These are phyloP conservation scores for Squalus acanthias DNA, from an alignment of 2,797 vertebrate species.

Conservation along the genomic window DNA sequence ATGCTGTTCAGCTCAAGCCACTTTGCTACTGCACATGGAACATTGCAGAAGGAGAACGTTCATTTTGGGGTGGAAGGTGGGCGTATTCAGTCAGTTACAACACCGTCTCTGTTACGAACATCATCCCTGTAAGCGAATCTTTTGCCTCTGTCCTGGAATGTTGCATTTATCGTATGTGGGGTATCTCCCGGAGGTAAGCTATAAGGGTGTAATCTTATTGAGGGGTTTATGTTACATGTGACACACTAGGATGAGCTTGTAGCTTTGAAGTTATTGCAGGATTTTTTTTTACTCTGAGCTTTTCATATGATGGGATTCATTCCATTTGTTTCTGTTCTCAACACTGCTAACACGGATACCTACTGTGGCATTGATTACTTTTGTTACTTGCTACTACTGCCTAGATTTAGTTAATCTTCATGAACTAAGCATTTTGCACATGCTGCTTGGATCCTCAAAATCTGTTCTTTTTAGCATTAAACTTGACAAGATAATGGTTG, in stretches of 20 bases:
- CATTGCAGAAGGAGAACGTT: not conserved
- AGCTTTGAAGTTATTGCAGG: not conserved
- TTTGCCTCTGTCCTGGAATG: not conserved
- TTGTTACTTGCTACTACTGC: not conserved
- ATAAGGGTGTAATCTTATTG: not conserved
- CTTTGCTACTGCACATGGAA: not conserved
- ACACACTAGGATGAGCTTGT: not conserved
- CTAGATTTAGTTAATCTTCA: not conserved
- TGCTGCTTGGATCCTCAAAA: not conserved
- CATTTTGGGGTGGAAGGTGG: not conserved
- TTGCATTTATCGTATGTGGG: not conserved
- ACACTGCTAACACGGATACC: not conserved
- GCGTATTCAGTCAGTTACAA: not conserved
- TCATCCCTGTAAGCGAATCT: not conserved
- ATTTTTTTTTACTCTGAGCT: not conserved
- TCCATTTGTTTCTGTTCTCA: not conserved
- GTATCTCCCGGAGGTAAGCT: not conserved
- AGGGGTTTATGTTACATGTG: not conserved
- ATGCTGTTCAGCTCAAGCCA: not conserved
- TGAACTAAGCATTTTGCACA: not conserved
- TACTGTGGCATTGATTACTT: not conserved
- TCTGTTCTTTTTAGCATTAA: not conserved
- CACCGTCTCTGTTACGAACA: not conserved
- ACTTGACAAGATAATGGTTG: not conserved
- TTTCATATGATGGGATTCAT: not conserved